phyloP scores from a whole-genome alignment of 1,140 invertebrate species.

The Drosophila sucinea region DNA sequence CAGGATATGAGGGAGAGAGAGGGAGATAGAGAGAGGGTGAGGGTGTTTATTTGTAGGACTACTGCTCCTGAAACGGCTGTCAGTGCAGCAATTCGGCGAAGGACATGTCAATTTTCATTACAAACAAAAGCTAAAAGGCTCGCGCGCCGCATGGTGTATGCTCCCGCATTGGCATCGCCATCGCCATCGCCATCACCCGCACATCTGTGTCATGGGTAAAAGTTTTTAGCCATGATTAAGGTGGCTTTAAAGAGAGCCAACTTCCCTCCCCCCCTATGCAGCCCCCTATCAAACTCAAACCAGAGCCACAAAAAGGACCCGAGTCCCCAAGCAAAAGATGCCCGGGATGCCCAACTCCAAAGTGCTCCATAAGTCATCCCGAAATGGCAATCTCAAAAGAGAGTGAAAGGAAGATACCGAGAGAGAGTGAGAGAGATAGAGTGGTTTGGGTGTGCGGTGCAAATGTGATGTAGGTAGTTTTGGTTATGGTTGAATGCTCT shows the following conservation, averaged over 20 bases:
- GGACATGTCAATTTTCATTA: slow-evolving; percentile 76
- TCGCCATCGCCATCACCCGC: neutral
- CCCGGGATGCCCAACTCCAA: slow-evolving; percentile 7
- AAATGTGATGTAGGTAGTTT: slow-evolving; percentile 51
- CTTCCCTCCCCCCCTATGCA: neutral
- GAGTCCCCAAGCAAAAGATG: slow-evolving; percentile 6
- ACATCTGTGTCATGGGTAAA: slow-evolving; percentile 25
- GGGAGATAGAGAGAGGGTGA: neutral
- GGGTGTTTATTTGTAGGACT: slow-evolving; percentile 20
- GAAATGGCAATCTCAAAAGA: slow-evolving; percentile 27
- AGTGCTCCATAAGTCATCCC: slow-evolving; percentile 57
- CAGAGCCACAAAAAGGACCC: slow-evolving; percentile 1
- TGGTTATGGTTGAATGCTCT: slow-evolving; percentile 43
- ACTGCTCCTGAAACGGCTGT: slow-evolving; percentile 40
- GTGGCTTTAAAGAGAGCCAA: slow-evolving; percentile 42
- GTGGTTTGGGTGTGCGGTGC: neutral
- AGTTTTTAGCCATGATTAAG: slow-evolving; percentile 48
- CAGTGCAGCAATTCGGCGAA: slow-evolving; percentile 68
- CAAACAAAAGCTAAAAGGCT: slow-evolving; percentile 72
- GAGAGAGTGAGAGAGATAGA: neutral
- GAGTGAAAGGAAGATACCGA: neutral
- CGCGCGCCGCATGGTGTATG: slow-evolving; percentile 32
- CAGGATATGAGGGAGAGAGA: slow-evolving; percentile 11
- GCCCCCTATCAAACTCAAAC: neutral
- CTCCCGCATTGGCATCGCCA: slow-evolving; percentile 2